Evolutionary conservation across 2,797 vertebrate genomes (phyloP).

Genomic region (Ctenosaura bakeri): DNA sequence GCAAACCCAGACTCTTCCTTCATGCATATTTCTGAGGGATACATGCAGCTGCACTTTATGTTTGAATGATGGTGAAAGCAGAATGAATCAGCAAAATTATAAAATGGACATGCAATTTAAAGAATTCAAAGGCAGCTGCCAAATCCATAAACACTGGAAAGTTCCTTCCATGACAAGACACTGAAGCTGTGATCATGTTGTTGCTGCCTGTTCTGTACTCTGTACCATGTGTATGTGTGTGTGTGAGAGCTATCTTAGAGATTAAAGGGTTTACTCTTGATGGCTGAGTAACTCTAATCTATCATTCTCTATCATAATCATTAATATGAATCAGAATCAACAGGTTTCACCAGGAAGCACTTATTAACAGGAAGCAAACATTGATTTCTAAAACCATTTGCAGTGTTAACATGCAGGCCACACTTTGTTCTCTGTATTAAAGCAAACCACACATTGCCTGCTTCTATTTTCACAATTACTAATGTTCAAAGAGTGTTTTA

Average conservation of each 20-base stretch:
- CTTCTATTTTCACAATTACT: neutral
- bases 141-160: neutral
- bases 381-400: neutral
- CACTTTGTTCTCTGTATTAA: neutral
- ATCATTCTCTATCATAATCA: neutral
- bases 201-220: neutral
- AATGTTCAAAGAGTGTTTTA: no score
- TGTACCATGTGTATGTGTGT: neutral
- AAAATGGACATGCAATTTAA: neutral
- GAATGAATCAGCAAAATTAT: neutral
- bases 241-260: neutral
- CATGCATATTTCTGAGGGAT: neutral
- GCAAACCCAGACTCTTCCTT: neutral
- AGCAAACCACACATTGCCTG: slow-evolving; percentile 4
- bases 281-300: neutral
- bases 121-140: neutral
- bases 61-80: neutral
- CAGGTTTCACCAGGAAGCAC: neutral
- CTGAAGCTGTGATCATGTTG: neutral
- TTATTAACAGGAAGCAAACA: neutral
- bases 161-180: neutral
- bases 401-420: neutral
- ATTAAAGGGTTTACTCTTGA: neutral
- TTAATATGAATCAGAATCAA: neutral
- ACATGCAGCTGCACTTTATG: neutral